phyloP scores from a whole-genome alignment of 2,113 vertebrate species.

The Theristicus caerulescens region DNA sequence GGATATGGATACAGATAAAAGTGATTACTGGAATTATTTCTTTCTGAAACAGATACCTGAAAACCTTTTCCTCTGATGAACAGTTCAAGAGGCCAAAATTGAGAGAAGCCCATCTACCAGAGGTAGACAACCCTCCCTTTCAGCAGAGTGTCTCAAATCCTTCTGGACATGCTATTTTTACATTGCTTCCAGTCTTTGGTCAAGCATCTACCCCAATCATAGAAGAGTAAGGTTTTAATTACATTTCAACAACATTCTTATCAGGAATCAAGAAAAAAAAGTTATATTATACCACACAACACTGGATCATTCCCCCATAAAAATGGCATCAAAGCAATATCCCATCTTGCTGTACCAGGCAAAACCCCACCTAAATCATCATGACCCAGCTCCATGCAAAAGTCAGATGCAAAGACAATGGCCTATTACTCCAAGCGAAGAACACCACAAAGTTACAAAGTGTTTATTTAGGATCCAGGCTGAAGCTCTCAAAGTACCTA shows the following conservation, averaged over 20 bases:
- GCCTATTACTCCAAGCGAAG: background rate
- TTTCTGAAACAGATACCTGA: background rate
- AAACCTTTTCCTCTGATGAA: background rate
- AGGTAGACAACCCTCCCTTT: background rate
- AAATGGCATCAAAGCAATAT: background rate
- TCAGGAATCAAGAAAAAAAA: background rate
- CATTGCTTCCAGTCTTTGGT: background rate
- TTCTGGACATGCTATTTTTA: background rate
- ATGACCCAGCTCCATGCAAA: background rate
- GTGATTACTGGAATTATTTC: background rate
- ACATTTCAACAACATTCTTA: background rate
- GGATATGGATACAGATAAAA: constrained; percentile 59
- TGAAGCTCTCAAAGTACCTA: background rate
- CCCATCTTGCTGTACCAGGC: background rate
- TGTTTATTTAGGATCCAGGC: background rate
- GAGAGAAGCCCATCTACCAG: background rate
- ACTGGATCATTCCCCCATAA: background rate
- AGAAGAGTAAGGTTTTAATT: background rate
- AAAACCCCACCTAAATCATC: background rate
- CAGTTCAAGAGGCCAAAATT: background rate
- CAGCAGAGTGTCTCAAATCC: background rate
- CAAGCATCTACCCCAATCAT: background rate
- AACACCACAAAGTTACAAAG: background rate
- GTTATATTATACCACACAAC: background rate
- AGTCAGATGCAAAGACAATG: background rate